Evolutionary conservation across 2,888 invertebrate species (phyloP), one percentile per base, ranked within the genome.

Genomic region (Agrochola lota): DNA sequence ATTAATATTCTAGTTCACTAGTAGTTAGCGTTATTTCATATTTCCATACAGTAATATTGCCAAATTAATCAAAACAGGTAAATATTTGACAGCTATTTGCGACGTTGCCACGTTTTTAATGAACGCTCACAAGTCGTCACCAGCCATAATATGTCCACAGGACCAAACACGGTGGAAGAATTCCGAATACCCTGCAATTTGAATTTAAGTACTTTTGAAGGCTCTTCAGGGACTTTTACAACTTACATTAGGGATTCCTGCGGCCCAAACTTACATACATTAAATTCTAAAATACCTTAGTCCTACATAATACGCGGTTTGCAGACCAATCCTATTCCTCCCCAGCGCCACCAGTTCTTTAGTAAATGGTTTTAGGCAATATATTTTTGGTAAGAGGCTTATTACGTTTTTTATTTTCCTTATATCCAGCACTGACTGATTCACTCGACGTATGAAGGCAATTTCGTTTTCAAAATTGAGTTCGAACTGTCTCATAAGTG

Each of bases 401-500:
- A 83, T 85, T 81, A 76, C 52, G 8, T 52, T 52, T 52, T 52
- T 23, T 23, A 23, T 52, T 52, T 52, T 23, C 52, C 3, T 52
- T 52, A 52, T 68, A 71, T 26, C 23, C 52, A 8, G 4, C 6
- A 63, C n/a, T 74, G 74, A 70, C 77, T 40, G 52, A 43, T 66
- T 46, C 12, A 59, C 59, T 46, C 40, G 72, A 64, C 68, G 30
- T 52, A 49, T 23, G 49, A 35, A 81, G n/a, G 49, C 71, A 71
- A 85, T 85, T 77, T 77, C 43, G 67, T 64, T 73, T 78, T 71
- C 62, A 68, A 68, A 77, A 74, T 73, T 40, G 35, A 68, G 26
- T 69, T 77, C 20, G 7, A 73, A 70, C 74, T 60, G 72, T 67
- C 49, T 57, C 60, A n/a, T 68, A 74, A 57, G 57, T 68, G 35